Conservation (phyloP, 2,113 vertebrate genomes). For the Phylloscopus trochiloides region DNA sequence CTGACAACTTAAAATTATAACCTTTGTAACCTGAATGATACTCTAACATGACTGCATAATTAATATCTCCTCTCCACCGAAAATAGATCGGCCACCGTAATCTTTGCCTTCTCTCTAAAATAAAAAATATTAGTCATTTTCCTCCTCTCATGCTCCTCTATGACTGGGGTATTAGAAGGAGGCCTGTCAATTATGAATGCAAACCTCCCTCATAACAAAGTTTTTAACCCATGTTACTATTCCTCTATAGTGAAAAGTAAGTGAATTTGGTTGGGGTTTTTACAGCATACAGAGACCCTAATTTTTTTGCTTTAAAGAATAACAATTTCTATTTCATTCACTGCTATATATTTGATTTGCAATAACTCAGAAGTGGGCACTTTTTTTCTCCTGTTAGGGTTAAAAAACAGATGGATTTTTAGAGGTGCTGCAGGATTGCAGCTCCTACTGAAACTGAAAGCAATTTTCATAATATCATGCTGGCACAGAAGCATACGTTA, state of each 20-base stretch:
- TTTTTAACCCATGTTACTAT: not conserved
- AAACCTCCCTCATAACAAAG: not conserved
- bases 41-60: not conserved
- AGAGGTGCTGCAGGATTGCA: not conserved
- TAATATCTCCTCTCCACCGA: not conserved
- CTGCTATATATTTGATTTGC: not conserved
- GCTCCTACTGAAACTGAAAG: not conserved
- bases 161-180: not conserved
- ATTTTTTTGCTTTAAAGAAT: not conserved
- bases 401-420: not conserved
- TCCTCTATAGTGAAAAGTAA: not conserved
- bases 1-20: not conserved
- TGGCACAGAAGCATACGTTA: not conserved
- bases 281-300: not conserved
- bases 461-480: constrained; percentile 8
- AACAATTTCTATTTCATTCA: not conserved
- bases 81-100: not conserved
- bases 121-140: not conserved
- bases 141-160: not conserved
- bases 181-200: not conserved
- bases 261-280: not conserved
- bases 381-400: not conserved
- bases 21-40: not conserved
- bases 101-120: not conserved
- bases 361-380: not conserved